Evolutionary conservation across 2,797 vertebrate species (phyloP).

Genomic region (Garrulus glandarius): DNA sequence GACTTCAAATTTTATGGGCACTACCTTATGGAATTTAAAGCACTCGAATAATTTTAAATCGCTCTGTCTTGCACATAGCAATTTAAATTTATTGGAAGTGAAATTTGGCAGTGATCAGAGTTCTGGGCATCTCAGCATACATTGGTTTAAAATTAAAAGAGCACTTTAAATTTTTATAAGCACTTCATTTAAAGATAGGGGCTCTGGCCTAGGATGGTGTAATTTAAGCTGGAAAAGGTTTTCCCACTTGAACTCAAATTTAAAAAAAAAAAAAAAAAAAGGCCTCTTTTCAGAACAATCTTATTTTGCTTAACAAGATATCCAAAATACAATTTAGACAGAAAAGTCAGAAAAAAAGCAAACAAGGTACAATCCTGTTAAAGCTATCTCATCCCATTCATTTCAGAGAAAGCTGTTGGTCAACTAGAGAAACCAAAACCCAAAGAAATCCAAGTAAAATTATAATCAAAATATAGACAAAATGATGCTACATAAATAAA

Average conservation of each 20-base stretch:
- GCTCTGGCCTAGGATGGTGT: background rate
- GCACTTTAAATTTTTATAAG: constrained; percentile 52
- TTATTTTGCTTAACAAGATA: background rate
- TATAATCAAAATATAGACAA: background rate
- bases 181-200: constrained; percentile 38
- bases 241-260: background rate
- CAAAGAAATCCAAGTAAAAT: background rate
- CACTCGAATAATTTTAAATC: constrained; percentile 70
- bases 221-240: background rate
- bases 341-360: background rate
- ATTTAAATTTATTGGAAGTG: constrained; percentile 74
- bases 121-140: constrained; percentile 58
- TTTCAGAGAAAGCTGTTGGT: background rate
- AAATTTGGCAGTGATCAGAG: constrained; percentile 66
- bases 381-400: background rate
- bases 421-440: background rate
- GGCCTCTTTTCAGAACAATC: background rate
- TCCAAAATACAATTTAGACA: background rate
- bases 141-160: constrained; percentile 58
- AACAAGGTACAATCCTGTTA: background rate
- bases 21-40: constrained; percentile 59
- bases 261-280: background rate
- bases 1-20: constrained; percentile 67
- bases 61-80: constrained; percentile 63
- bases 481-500: rapidly evolving